Conservation (phyloP, 2,113 vertebrate species). For the Paramormyrops kingsleyae region DNA sequence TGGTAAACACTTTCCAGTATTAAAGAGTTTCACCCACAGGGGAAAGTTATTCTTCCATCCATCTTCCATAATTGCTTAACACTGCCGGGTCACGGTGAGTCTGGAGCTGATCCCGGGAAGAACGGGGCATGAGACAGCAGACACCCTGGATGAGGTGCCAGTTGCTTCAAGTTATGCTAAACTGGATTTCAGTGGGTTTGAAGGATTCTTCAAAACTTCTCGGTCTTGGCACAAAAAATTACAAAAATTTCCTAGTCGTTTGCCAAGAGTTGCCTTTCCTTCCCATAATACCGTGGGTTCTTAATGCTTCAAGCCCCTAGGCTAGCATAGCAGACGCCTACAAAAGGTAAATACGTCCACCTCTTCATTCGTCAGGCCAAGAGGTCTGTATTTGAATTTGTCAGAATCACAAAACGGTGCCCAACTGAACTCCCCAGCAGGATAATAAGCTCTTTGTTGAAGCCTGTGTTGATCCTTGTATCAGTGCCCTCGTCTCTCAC, state of each 20-base stretch:
- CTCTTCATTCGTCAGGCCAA: neutral
- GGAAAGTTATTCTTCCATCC: neutral
- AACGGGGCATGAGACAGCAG: neutral
- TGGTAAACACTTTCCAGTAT: neutral
- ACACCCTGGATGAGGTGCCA: neutral
- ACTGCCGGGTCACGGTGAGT: neutral
- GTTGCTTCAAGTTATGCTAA: neutral
- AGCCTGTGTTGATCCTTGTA: neutral
- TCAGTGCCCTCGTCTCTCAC: neutral
- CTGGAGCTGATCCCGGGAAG: neutral
- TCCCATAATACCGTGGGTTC: neutral
- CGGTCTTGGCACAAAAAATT: neutral
- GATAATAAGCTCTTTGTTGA: neutral
- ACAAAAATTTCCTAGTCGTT: neutral
- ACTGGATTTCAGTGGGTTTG: neutral
- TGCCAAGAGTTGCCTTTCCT: neutral
- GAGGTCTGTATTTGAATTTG: neutral
- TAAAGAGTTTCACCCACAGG: neutral
- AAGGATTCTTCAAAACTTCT: neutral
- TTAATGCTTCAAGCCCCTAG: neutral
- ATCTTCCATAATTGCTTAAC: neutral
- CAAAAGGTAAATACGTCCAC: neutral
- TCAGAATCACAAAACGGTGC: neutral
- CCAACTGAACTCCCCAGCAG: neutral
- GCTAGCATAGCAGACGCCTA: neutral